Evolutionary conservation across 2,888 invertebrate genomes (phyloP).

Genomic region (Gnatocerus cornutus): DNA sequence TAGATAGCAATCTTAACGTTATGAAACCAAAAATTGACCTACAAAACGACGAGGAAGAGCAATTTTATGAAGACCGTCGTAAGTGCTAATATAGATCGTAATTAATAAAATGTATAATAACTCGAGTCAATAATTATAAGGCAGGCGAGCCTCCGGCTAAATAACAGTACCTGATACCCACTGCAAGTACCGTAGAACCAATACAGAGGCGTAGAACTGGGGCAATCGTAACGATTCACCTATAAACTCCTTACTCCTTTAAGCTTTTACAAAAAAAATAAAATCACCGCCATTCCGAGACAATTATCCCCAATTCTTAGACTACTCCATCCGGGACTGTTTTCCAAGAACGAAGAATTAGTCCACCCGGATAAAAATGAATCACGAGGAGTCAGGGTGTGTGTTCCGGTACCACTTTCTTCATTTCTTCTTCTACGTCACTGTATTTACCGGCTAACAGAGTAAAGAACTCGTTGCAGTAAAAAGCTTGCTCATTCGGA

Average conservation of each 20-base stretch:
- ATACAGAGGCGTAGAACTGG: conserved; percentile 48
- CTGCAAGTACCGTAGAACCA: conserved; percentile 55
- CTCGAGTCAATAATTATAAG: conserved; percentile 54
- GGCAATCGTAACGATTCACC: conserved; percentile 25
- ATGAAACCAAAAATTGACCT: conserved; percentile 36
- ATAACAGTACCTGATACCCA: conserved; percentile 55
- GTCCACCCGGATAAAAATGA: conserved; percentile 31
- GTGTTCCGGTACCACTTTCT: conserved; percentile 46
- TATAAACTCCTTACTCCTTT: not conserved
- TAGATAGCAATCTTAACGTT: conserved; percentile 21
- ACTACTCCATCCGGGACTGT: not conserved
- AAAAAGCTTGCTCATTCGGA: conserved; percentile 53
- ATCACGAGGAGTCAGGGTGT: conserved; percentile 19
- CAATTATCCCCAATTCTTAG: not conserved
- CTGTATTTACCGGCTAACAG: conserved; percentile 49
- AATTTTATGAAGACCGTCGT: conserved; percentile 20
- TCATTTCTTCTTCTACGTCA: conserved; percentile 46
- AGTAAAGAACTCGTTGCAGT: conserved; percentile 49
- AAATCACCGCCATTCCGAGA: not conserved
- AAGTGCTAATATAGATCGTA: conserved; percentile 24
- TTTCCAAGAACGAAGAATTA: conserved; percentile 12
- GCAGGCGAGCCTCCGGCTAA: conserved; percentile 50
- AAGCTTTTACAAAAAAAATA: not conserved
- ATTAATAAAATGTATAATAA: conserved; percentile 48
- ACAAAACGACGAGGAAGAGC: conserved; percentile 17